These are phyloP conservation scores for Strongylocentrotus purpuratus DNA, from an alignment of 35 echinoderm and acorn worm species.

Conservation along the genomic window DNA sequence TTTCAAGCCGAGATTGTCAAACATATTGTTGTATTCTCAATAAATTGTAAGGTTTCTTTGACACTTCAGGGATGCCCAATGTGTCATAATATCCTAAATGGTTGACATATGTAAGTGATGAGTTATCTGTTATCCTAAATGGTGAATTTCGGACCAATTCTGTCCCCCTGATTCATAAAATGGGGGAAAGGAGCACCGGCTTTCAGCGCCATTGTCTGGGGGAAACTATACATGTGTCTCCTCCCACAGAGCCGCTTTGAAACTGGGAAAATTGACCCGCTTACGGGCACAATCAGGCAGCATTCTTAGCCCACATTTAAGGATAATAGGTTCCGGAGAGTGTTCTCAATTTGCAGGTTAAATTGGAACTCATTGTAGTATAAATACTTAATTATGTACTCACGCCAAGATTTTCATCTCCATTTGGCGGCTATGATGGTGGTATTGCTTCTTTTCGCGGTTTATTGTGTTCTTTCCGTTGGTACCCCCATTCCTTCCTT, in stretches of 20 bases:
- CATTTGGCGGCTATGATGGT: not conserved
- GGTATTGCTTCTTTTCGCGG: not conserved
- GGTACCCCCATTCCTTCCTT: not conserved
- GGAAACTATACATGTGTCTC: not conserved
- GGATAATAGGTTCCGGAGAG: not conserved
- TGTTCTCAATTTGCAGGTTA: not conserved
- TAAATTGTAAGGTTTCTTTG: not conserved
- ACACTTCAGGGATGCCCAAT: not conserved
- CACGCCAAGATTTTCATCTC: not conserved
- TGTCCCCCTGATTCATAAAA: not conserved
- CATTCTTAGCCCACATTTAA: not conserved
- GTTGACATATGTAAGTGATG: not conserved
- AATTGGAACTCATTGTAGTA: not conserved
- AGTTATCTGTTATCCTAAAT: not conserved
- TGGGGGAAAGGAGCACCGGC: not conserved
- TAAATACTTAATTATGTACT: not conserved
- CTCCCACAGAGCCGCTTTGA: not conserved
- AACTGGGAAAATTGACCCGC: not conserved
- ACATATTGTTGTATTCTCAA: not conserved
- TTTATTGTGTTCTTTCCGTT: not conserved
- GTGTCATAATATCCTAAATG: not conserved
- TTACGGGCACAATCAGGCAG: not conserved
- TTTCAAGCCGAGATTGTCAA: no score
- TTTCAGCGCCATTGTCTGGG: not conserved
- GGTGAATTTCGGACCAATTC: not conserved